These are phyloP conservation scores for Allolobophora icterica DNA, from an alignment of 2,888 invertebrate species.

Conservation along the genomic window DNA sequence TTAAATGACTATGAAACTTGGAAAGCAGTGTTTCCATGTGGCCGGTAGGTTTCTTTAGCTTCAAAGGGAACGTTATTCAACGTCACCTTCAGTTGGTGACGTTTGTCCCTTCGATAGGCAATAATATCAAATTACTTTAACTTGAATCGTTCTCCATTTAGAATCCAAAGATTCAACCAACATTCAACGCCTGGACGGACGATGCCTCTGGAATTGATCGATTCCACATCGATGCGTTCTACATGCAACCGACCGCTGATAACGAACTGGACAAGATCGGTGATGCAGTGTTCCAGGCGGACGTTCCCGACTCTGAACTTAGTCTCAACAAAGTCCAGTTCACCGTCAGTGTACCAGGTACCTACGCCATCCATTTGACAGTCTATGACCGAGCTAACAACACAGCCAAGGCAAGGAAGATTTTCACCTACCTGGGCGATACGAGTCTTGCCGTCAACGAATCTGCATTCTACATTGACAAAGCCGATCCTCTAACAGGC, in stretches of 20 bases:
- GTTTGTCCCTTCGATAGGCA: no score
- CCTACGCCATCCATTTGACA: constrained; percentile 32
- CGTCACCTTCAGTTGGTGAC: no score
- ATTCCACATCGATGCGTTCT: not conserved
- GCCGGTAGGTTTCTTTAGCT: no score
- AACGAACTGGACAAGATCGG: not conserved
- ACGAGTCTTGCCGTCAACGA: not conserved
- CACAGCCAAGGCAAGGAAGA: constrained; percentile 33
- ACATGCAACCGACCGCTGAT: not conserved
- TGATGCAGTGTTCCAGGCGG: not conserved
- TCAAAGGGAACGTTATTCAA: no score
- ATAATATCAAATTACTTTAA: no score
- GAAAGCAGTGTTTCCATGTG: no score
- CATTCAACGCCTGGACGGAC: constrained; percentile 11
- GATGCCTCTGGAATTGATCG: not conserved
- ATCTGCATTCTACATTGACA: constrained; percentile 15
- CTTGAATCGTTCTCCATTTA: not conserved
- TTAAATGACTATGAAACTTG: no score
- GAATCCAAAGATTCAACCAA: not conserved
- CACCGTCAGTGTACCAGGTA: not conserved
- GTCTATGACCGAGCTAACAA: constrained; percentile 34
- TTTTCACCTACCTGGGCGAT: constrained; percentile 23
- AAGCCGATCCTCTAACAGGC: not conserved
- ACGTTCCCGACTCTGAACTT: not conserved
- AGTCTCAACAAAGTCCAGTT: not conserved